These are phyloP conservation scores for Myotis daubentonii DNA, from an alignment of 2,797 vertebrate genomes.

Conservation along the genomic window DNA sequence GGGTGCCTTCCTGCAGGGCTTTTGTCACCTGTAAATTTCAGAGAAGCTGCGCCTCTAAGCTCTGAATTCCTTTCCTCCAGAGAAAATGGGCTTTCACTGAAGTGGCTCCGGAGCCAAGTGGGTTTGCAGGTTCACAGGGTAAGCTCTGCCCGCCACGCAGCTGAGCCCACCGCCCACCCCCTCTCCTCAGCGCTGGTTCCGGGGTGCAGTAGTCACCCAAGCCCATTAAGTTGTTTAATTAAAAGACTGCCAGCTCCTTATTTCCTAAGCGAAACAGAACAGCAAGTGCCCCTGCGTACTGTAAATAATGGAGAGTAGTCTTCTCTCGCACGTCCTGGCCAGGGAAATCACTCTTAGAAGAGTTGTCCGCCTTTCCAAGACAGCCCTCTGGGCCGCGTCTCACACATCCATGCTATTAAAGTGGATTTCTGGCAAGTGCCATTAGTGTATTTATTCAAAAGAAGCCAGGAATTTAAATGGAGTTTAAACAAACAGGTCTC, in stretches of 20 bases:
- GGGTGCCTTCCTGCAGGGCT: background rate
- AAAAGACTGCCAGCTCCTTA: background rate
- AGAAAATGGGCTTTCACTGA: background rate
- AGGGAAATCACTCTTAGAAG: background rate
- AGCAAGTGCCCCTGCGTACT: background rate
- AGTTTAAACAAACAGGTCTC: constrained; percentile 30
- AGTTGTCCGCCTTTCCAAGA: background rate
- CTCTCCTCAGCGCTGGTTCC: background rate
- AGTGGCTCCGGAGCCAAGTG: background rate
- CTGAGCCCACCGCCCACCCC: background rate
- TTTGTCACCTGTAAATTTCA: constrained; percentile 55
- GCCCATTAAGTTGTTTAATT: background rate
- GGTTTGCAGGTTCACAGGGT: background rate
- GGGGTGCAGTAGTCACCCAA: rapidly evolving
- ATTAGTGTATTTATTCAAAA: constrained; percentile 31
- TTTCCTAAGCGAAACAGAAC: background rate
- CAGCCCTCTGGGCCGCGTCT: background rate
- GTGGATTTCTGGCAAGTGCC: constrained; percentile 35
- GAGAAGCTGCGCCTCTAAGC: background rate
- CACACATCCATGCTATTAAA: background rate
- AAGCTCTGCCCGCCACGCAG: background rate
- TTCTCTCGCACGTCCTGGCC: background rate
- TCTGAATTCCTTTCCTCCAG: background rate
- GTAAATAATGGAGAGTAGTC: background rate
- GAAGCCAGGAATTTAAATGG: constrained; percentile 19